A percentile compares a stretch with the other conserved stretches of the same genome.
Evolutionary conservation across 2,113 vertebrate species (phyloP).

Genomic region (Saimiri boliviensis): DNA sequence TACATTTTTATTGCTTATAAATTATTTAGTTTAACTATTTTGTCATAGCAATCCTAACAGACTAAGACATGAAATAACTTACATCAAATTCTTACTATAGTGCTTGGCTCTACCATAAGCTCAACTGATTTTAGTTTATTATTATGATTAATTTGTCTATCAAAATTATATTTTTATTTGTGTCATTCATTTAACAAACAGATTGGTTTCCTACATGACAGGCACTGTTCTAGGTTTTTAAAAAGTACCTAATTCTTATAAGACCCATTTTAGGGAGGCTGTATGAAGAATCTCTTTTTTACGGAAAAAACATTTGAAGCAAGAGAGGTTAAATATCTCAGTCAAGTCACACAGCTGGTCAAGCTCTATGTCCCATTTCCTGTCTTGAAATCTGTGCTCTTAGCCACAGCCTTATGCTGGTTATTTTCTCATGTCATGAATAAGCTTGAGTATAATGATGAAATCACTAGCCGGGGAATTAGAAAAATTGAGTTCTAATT

Average conservation of each 20-base stretch:
- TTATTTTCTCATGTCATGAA: background rate
- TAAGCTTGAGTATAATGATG: background rate
- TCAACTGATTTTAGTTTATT: background rate
- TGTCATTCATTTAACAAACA: background rate
- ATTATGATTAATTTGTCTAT: background rate
- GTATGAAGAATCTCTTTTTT: background rate
- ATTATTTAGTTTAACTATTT: background rate
- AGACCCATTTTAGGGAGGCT: background rate
- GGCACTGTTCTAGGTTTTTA: background rate
- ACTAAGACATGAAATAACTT: background rate
- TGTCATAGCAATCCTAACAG: background rate
- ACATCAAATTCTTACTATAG: background rate
- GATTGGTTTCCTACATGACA: background rate
- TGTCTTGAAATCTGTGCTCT: background rate
- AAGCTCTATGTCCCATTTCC: background rate
- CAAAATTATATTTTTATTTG: background rate
- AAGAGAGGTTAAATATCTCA: background rate
- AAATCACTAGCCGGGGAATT: background rate
- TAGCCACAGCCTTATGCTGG: background rate
- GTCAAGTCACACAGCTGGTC: background rate
- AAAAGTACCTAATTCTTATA: background rate
- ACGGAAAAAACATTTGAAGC: background rate
- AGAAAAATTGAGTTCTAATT: background rate
- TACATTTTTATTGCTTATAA: background rate
- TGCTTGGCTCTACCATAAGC: background rate